Evolutionary conservation across 2,113 vertebrate species (phyloP).

Genomic region (Clarias batrachus): DNA sequence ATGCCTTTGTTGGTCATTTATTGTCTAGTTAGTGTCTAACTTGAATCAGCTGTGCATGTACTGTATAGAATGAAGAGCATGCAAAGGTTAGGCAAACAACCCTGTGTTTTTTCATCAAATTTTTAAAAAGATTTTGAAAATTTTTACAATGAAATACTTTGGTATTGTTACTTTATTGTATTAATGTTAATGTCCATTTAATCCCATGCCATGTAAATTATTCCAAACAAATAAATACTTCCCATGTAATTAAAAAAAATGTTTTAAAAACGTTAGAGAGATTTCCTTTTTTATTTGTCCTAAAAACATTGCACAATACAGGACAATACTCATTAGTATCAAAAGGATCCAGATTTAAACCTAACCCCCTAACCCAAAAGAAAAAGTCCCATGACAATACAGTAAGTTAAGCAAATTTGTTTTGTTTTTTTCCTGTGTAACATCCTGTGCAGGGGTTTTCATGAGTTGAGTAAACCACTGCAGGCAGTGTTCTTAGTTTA

Average conservation of each 20-base stretch:
- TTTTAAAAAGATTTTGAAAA: not conserved
- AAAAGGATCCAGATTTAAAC: not conserved
- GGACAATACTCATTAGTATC: not conserved
- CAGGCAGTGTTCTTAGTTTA: not conserved
- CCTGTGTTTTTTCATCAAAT: not conserved
- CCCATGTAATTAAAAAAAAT: not conserved
- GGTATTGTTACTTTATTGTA: not conserved
- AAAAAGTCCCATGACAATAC: not conserved
- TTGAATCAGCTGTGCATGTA: not conserved
- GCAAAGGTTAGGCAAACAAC: not conserved
- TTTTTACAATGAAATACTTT: not conserved
- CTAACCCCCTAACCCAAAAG: not conserved
- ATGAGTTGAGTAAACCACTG: not conserved
- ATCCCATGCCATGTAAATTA: not conserved
- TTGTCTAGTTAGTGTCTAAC: not conserved
- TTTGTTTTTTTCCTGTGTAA: not conserved
- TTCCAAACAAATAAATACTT: not conserved
- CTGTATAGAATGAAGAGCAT: not conserved
- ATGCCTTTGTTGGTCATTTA: not conserved
- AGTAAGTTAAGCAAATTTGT: not conserved
- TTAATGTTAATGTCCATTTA: not conserved
- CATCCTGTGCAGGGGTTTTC: not conserved
- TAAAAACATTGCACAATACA: not conserved
- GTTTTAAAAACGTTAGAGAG: not conserved
- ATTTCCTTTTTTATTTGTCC: not conserved